Base-by-base conservation (phyloP, 92 coral and sea anemone genomes). In the Scolanthus callimorphus region DNA sequence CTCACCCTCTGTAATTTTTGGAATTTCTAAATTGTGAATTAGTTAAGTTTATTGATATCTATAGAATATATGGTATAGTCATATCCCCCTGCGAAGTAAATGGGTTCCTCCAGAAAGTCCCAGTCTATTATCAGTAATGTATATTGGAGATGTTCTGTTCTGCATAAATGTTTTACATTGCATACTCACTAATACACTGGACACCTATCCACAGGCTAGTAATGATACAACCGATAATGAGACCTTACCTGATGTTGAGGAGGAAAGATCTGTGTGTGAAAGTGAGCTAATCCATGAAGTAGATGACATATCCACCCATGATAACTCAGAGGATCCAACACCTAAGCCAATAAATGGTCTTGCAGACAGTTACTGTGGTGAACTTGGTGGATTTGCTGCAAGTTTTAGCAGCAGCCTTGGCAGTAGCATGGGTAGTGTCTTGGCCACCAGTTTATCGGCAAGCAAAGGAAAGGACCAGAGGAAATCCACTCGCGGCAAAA, bases 381-480 rank as follows among this genome's bases (percentile, higher is more conserved):
- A 76, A 44, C 29, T 56, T 48, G 51, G 74, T 10, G 67, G 61
- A 11, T 57, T 55, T 27, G 82, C 21, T 20, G 60, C 31, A 20
- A 87, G 85, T 41, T 54, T 87, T 25, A 67, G 49, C n/a, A 82
- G 88, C 56, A 87, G 82, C 41, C 67, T 87, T 1, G 67, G 71
- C 2, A 70, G 85, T 29, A 82, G 90, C 43, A 55, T 83, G 17
- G 75, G 73, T 0, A 59, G 83, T 17, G 75, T 78, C 53, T 59
- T 46, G 22, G 52, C 11, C 12, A 82, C 52, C 25, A 76, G 89
- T 57, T 63, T 82, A 17, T 57, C 82, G 6, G 60, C 69, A 10
- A 73, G 96, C 29, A 82, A 83, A 65, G 96, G 96, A 26, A 87
- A 87, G 62, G 89, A 82, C 34, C 89, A 83, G 39, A 60, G 85